Conservation (phyloP, 2,797 vertebrate species). For the Enteromius thamalakanensis region DNA sequence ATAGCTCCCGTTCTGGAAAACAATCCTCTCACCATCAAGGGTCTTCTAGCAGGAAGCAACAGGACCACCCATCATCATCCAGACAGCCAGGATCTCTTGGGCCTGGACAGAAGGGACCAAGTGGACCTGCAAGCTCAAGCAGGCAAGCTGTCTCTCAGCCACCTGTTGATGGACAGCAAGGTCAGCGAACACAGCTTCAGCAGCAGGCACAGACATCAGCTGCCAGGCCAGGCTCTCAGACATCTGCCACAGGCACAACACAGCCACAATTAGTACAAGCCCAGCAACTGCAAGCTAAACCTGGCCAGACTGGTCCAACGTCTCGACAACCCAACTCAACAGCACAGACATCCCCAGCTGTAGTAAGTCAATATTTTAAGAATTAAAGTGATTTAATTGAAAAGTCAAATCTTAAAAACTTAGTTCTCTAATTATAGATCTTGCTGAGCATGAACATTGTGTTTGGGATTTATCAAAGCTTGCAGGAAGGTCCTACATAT, state of each 20-base stretch:
- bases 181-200: constrained; percentile 79
- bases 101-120: constrained; percentile 68
- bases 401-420: not conserved
- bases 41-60: constrained; percentile 74
- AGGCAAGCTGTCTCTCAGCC: constrained; percentile 73
- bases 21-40: constrained; percentile 83
- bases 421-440: not conserved
- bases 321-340: constrained; percentile 63
- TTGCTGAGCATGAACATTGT: not conserved
- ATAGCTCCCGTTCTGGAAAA: constrained; percentile 81
- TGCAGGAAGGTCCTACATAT: not conserved
- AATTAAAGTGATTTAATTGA: not conserved
- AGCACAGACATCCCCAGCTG: constrained; percentile 58
- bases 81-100: constrained; percentile 70
- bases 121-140: constrained; percentile 69
- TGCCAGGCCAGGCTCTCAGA: constrained; percentile 72
- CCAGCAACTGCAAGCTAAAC: constrained; percentile 77
- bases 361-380: constrained; percentile 63
- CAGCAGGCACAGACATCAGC: constrained; percentile 77
- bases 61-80: constrained; percentile 78
- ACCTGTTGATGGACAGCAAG: constrained; percentile 67
- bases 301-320: constrained; percentile 70
- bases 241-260: constrained; percentile 57
- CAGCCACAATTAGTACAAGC: constrained; percentile 73
- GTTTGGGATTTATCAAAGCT: not conserved